Evolutionary conservation across 2,113 vertebrate species (phyloP), one percentile per base, ranked within the genome.

Genomic region (Burhinus oedicnemus): DNA sequence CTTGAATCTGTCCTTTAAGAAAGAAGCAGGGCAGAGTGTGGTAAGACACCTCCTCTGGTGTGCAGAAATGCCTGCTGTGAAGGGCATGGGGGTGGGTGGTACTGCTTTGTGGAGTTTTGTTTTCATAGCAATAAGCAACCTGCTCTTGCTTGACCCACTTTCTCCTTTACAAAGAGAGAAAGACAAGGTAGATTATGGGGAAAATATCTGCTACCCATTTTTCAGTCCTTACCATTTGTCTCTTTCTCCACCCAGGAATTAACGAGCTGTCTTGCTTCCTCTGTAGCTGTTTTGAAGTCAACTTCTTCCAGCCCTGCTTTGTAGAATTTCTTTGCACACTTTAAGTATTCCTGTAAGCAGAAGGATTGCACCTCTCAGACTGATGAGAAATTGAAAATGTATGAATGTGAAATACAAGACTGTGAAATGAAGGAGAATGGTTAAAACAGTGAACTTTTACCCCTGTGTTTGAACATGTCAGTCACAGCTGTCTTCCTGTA

Each of bases 1-100:
- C 98, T 94, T 98, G 98, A 57, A 99, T 99, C 92, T 98, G 98
- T 94, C 97, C 99, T 99, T 88, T 60, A 57, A 87, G 32, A 23
- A 62, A 55, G 60, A 87, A 81, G 57, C 47, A 90, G 34, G 10
- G 27, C 34, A 88, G n/a, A 83, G 55, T 86, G 12, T 23, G 6
- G 5, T 82, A 26, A 66, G 57, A 32, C 32, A 34, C 16, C 34
- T 84, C 49, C 34, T 60, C 26, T 68, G 12, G 22, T 62, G 20
- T 34, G 23, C 40, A 47, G 12, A 51, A 19, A 25, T 60, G 27
- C 25, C 54, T 77, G 47, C 2, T 2, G 32, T 49, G n/a, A 45
- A 13, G 34, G 36, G 6, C 36, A 11, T 29, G 23, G 51, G 20
- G 18, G 10, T n/a, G 12, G 6, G 6, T 18, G 6, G 7, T 54